Base-by-base conservation (phyloP, 2,113 vertebrate genomes). In the Gallinago jamesoni region DNA sequence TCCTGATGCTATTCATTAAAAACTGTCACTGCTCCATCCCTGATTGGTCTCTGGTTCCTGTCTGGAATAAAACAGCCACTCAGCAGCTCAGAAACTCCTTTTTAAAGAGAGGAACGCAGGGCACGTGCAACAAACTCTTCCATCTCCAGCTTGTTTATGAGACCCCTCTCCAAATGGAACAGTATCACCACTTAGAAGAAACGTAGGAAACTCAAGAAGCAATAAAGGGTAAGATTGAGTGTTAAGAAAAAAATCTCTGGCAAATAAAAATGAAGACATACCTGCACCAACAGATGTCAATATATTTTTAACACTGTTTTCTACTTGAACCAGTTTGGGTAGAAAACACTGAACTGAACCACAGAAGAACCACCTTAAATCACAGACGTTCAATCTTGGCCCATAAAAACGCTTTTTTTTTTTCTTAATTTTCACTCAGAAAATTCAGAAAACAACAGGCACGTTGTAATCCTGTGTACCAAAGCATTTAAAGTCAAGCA, bases 91-190 rank as follows among this genome's bases (percentile, higher is more conserved):
- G 68, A 80, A 92, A 47, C 17, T 76, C 27, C 6, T 39, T 78
- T 85, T 55, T 27, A 63, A 64, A 39, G n/a, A 73, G n/a, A 79
- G 1, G 8, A 10, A 64, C 0, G 0, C 21, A 60, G 43, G 63
- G n/a, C 0, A 0, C 1, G 1, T 28, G 30, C 33, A 52, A 48
- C 30, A 74, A 77, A 35, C 12, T 20, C 24, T 41, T 19, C 19
- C 64, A 24, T 22, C 45, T 19, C 19, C 64, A 24, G 63, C n/a
- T 74, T 57, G 23, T 56, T 90, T 79, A 75, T 33, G 53, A 5
- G 2, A 1, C 59, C 43, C n/a, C 33, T n/a, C 62, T 89, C 72
- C 50, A 64, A 56, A 88, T 76, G 59, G 82, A 88, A 64, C 17
- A 55, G 2, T n/a, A 39, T 78, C 21, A 39, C 41, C 31, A 17